Evolutionary conservation across 2,113 vertebrate genomes (phyloP), one percentile per base, ranked within the genome.

Genomic region (Salvelinus sp.): DNA sequence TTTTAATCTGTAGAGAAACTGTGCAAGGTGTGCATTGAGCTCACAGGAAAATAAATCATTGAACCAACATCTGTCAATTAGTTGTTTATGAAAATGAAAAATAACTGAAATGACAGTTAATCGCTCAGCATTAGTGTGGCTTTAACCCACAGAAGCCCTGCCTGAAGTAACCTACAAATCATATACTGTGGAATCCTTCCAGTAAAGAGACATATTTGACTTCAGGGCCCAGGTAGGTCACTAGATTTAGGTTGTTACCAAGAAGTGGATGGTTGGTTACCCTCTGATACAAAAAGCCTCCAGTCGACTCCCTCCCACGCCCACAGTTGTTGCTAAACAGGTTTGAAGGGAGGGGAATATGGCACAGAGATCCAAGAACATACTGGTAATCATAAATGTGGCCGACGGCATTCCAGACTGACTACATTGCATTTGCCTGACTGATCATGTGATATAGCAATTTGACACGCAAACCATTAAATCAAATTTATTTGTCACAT

Each of bases 261-360:
- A 70, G 82, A 82, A 48, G 71, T 0, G 74, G 71, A 69, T 0
- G 72, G 71, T 72, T 54, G 48, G 63, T 75, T 73, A 38, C 58
- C 58, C 28, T 4, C 3, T 5, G 28, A 47, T 66, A 70, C 58
- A 58, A 68, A 69, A 62, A 67, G 2, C 10, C 60, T 62, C 13
- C 10, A 50, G 30, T 25, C 75, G 2, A 68, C 66, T 68, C 18
- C 30, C 72, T 68, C 18, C 65, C 74, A 76, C 80, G 47, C 75
- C 70, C 75, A 58, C 14, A 70, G 82, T 78, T 72, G 82, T 77
- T 72, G 63, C 69, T 33, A 3, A 83, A 86, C 82, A 76, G 23
- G 80, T 83, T 83, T 77, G 6, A 65, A 72, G 47, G 80, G 69
- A 71, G 38, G 76, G 76, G 70, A 80, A 74, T 73, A 58, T 33